Evolutionary conservation across 2,113 vertebrate genomes (phyloP), one percentile per base, ranked within the genome.

Genomic region (Apodemus speciosus): DNA sequence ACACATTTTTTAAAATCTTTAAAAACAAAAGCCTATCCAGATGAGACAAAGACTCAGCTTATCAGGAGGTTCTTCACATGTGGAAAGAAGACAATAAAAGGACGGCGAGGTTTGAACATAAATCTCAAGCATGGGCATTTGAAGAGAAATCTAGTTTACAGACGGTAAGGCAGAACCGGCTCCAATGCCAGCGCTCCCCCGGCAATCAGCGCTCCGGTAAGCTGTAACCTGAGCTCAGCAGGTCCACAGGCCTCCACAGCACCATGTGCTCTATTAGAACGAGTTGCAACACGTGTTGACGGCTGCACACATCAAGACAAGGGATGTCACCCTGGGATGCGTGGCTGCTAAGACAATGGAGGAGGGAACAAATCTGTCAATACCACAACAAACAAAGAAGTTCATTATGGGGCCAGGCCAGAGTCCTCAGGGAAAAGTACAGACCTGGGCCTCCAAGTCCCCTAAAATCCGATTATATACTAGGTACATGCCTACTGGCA

Each of bases 161-260:
- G 7, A 77, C 4, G 8, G 32, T 53, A 90, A 92, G 38, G 40
- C 60, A 35, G 30, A 71, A 93, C 27, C 1, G 1, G 40, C 46
- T 95, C 66, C 81, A 95, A 73, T 46, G 81, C 73, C 62, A 68
- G 79, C 43, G 56, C 85, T 81, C 53, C 49, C 27, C 71, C 85
- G 60, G 9, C 68, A 58, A 46, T 72, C 69, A 92, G 73, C 62
- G 56, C 56, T 40, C 56, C 75, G 53, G 62, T 72, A 75, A 95
- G 94, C 88, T 38, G 64, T 90, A 90, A 76, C 60, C 46, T 3
- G 49, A 93, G 90, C 25, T 66, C 43, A 80, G 75, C 49, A 93
- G 71, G 80, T 94, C 43, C 80, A 43, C 92, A 81, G 72, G 77
- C 46, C 27, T 88, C 53, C 76, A 77, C 88, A 95, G 91, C 80